These are phyloP conservation scores for Lumbricus terrestris DNA, from an alignment of 2,888 invertebrate genomes.

Conservation along the genomic window DNA sequence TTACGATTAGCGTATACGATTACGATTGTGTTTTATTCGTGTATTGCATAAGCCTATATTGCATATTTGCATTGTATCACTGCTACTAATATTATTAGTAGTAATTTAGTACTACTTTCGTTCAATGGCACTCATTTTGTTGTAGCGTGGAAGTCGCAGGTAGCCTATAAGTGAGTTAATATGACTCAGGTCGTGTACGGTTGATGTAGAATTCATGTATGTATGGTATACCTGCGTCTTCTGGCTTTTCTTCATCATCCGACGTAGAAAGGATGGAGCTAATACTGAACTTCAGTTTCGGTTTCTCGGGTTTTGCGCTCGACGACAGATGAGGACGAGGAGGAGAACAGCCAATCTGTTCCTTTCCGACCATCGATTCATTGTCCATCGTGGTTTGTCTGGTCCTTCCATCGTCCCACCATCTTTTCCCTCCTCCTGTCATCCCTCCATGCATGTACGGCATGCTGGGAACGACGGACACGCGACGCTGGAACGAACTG, in stretches of 20 bases:
- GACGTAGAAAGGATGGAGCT: background rate
- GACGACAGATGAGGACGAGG: background rate
- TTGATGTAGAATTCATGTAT: too few relatives aligned
- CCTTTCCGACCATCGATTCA: background rate
- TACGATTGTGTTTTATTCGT: too few relatives aligned
- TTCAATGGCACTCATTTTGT: too few relatives aligned
- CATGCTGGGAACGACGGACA: background rate
- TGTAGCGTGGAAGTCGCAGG: too few relatives aligned
- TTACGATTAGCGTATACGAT: too few relatives aligned
- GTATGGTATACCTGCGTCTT: background rate
- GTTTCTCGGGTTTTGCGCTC: background rate
- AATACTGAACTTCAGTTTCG: conserved; percentile 7
- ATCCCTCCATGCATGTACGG: background rate
- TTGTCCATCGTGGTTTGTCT: background rate
- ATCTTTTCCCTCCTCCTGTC: background rate
- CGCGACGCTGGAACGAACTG: background rate
- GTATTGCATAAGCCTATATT: too few relatives aligned
- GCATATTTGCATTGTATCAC: too few relatives aligned
- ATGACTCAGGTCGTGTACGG: too few relatives aligned
- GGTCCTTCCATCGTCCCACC: background rate
- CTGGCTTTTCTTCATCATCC: background rate
- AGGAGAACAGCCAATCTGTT: too few relatives aligned
- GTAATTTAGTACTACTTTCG: too few relatives aligned
- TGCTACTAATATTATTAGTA: too few relatives aligned
- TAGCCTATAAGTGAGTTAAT: too few relatives aligned